These are phyloP conservation scores for Leucophenga maculata DNA, from an alignment of 2,888 invertebrate genomes.

Conservation along the genomic window DNA sequence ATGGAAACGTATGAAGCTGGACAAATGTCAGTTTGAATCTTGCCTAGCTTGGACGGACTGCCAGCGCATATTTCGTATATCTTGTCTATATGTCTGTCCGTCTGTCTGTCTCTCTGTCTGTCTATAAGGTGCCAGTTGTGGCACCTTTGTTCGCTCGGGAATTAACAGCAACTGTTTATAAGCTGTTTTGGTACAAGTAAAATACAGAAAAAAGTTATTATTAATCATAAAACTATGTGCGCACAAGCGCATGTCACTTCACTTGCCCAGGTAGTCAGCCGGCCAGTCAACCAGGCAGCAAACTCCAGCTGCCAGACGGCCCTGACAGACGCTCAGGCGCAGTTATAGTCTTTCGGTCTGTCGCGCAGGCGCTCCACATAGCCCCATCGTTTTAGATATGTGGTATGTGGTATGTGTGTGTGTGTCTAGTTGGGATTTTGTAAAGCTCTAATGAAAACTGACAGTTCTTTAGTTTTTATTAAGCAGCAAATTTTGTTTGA, in stretches of 20 bases:
- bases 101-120: constrained; percentile 39
- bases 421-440: constrained; percentile 23
- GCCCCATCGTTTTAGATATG: not conserved
- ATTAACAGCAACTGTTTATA: constrained; percentile 38
- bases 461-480: constrained; percentile 49
- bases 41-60: not conserved
- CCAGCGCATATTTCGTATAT: not conserved
- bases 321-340: constrained; percentile 11
- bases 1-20: constrained; percentile 25
- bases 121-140: constrained; percentile 63
- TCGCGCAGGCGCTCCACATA: not conserved
- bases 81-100: not conserved
- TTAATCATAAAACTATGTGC: constrained; percentile 59
- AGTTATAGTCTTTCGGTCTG: constrained; percentile 5
- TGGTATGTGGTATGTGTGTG: not conserved
- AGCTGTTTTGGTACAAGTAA: constrained; percentile 1
- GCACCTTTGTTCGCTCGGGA: constrained; percentile 52
- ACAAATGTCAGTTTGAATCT: constrained; percentile 51
- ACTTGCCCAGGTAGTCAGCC: constrained; percentile 23
- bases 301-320: not conserved
- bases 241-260: constrained; percentile 65
- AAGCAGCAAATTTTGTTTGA: constrained; percentile 17
- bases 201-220: constrained; percentile 38
- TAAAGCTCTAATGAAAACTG: constrained; percentile 61
- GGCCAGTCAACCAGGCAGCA: constrained; percentile 29